Conservation (phyloP, 2,113 vertebrate genomes). For the Parotia lawesii region DNA sequence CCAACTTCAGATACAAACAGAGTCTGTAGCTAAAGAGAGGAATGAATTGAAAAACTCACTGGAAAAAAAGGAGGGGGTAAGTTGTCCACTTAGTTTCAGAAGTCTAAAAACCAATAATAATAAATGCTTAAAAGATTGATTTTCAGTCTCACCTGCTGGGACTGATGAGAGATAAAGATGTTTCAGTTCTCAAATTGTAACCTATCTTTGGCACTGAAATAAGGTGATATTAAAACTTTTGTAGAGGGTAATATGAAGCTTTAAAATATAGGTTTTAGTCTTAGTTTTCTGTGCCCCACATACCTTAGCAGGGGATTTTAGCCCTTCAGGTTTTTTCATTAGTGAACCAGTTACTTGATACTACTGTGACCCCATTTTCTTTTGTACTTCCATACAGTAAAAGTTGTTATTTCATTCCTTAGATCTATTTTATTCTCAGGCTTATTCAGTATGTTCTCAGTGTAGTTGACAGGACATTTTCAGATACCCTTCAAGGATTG, state of each 20-base stretch:
- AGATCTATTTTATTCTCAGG: not conserved
- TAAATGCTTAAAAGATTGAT: not conserved
- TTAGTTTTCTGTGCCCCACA: not conserved
- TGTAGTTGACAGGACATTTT: not conserved
- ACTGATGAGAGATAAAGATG: not conserved
- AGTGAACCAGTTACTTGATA: not conserved
- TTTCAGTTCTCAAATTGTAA: not conserved
- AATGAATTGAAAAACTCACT: conserved; percentile 80
- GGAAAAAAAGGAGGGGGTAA: conserved; percentile 85
- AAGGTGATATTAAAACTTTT: not conserved
- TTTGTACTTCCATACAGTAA: not conserved
- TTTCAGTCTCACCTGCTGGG: not conserved
- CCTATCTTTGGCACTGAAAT: not conserved
- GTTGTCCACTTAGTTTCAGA: not conserved
- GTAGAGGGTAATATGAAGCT: not conserved
- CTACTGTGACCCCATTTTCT: not conserved
- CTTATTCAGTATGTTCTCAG: not conserved
- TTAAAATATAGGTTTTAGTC: not conserved
- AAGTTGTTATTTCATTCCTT: not conserved
- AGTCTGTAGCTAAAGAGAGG: conserved; percentile 77
- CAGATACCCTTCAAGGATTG: not conserved
- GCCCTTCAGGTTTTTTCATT: not conserved
- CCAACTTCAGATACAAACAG: conserved; percentile 81
- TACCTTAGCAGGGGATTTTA: not conserved
- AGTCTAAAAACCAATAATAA: not conserved